These are phyloP conservation scores for Xiphophorus couchianus DNA, from an alignment of 2,113 vertebrate species.

Conservation along the genomic window DNA sequence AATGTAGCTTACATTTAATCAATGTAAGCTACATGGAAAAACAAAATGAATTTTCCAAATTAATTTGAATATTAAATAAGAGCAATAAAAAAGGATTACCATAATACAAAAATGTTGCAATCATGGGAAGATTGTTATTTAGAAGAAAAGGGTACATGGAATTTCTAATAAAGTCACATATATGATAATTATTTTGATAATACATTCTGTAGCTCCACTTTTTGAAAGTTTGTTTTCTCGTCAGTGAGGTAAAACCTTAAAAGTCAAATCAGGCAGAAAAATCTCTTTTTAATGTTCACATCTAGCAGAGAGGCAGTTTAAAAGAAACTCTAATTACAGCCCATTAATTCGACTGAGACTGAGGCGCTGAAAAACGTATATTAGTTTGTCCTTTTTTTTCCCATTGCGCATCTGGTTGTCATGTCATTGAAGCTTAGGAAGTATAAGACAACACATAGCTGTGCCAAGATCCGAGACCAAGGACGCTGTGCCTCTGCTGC, in stretches of 20 bases:
- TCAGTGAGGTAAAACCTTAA: too few species aligned
- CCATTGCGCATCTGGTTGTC: background rate
- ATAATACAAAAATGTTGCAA: too few species aligned
- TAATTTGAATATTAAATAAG: too few species aligned
- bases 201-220: background rate
- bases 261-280: background rate
- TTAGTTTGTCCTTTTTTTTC: background rate
- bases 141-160: background rate
- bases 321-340: constrained; percentile 5
- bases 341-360: constrained; percentile 19
- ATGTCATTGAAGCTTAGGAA: constrained; percentile 1
- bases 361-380: background rate
- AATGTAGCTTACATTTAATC: too few species aligned
- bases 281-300: background rate
- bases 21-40: too few species aligned
- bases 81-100: too few species aligned
- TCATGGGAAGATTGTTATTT: background rate
- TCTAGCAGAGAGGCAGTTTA: background rate
- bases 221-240: background rate
- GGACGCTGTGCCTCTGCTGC: constrained; percentile 31
- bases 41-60: too few species aligned
- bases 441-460: background rate
- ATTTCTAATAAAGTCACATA: background rate
- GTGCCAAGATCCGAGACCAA: constrained; percentile 29
- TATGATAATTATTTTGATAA: background rate